Evolutionary conservation across 2,113 vertebrate species (phyloP).

Genomic region (Saguinus midas): DNA sequence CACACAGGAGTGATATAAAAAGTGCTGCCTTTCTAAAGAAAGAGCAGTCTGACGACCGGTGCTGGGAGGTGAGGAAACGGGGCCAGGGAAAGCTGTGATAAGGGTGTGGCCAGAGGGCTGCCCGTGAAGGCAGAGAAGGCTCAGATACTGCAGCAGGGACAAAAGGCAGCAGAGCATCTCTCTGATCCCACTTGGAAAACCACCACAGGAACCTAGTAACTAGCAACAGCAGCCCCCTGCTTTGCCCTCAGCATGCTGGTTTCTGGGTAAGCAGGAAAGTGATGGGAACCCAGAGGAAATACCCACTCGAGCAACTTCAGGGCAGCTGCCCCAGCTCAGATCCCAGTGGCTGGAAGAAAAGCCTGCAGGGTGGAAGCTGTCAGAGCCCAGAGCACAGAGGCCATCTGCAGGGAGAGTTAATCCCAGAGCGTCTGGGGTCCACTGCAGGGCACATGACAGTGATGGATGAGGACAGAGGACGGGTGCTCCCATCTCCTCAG

Average conservation of each 20-base stretch:
- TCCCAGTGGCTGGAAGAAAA: accelerated
- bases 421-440: accelerated
- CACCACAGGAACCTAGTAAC: neutral
- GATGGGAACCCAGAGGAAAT: neutral
- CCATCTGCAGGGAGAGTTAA: no score
- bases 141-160: neutral
- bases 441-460: neutral
- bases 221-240: no score
- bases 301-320: neutral
- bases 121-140: neutral
- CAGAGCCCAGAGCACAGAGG: neutral
- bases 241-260: neutral
- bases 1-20: neutral
- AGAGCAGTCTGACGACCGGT: neutral
- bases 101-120: neutral
- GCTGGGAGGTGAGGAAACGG: neutral
- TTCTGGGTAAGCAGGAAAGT: neutral
- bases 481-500: neutral
- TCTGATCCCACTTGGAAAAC: neutral
- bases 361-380: neutral
- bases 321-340: neutral
- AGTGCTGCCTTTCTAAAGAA: neutral
- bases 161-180: neutral
- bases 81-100: neutral
- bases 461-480: no score